phyloP scores from a whole-genome alignment of 2,113 vertebrate species.

The Mohoua ochrocephala region DNA sequence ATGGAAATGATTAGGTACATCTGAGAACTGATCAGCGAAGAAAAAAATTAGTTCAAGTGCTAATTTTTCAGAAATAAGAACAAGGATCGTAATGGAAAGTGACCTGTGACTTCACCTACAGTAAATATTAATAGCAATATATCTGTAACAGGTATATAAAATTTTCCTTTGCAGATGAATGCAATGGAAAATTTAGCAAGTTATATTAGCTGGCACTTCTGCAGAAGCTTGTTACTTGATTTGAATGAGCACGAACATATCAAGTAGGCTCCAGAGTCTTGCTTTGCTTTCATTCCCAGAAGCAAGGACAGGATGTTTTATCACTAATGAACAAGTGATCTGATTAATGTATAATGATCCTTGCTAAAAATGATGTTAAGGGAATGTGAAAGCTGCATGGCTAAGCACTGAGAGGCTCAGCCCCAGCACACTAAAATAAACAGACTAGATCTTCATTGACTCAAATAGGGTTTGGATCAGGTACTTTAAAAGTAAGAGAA shows the following conservation, averaged over 20 bases:
- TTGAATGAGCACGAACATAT: background rate
- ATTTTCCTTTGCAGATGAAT: background rate
- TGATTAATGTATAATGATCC: conserved; percentile 67
- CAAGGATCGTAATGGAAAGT: background rate
- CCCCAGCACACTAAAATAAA: conserved; percentile 38
- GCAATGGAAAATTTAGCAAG: conserved; percentile 38
- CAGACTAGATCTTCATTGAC: conserved; percentile 5
- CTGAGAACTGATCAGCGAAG: background rate
- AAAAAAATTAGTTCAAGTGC: background rate
- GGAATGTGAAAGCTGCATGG: conserved; percentile 41
- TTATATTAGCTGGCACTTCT: conserved; percentile 39
- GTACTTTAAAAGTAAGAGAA: background rate
- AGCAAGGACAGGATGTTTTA: conserved; percentile 66
- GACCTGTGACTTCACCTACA: background rate
- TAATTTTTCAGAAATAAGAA: conserved; percentile 13
- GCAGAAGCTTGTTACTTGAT: conserved; percentile 55
- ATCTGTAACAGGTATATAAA: background rate
- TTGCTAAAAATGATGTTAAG: conserved; percentile 53
- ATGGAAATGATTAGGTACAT: background rate
- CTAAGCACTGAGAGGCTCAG: conserved; percentile 18
- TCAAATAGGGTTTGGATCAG: background rate
- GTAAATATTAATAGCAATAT: conserved; percentile 9
- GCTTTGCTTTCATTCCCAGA: conserved; percentile 65
- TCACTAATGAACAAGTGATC: conserved; percentile 66
- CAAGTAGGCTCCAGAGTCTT: conserved; percentile 57